Percentiles rank a stretch among this genome's conserved stretches.
These are phyloP conservation scores for Eumaeus atala DNA, from an alignment of 1,140 invertebrate genomes.

Conservation along the genomic window DNA sequence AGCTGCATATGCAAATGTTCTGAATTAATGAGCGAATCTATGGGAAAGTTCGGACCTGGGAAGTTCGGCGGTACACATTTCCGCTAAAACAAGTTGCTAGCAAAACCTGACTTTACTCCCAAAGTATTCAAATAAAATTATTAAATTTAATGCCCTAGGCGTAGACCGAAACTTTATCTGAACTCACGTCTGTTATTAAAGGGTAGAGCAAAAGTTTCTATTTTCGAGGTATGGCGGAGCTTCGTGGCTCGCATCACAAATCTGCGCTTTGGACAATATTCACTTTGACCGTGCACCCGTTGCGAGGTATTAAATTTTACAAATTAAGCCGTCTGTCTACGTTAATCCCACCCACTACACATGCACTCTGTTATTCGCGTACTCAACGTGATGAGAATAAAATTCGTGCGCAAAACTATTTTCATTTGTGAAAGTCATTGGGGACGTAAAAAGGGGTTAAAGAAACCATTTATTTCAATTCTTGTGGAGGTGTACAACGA, in stretches of 20 bases:
- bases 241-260: slow-evolving; percentile 54
- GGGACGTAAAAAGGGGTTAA: slow-evolving; percentile 4
- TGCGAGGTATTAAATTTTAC: slow-evolving; percentile 63
- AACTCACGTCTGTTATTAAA: slow-evolving; percentile 44
- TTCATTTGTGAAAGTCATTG: slow-evolving; percentile 3
- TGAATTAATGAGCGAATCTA: slow-evolving; percentile 30
- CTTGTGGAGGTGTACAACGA: background rate
- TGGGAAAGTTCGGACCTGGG: slow-evolving; percentile 38
- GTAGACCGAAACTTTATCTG: slow-evolving; percentile 15
- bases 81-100: slow-evolving; percentile 1
- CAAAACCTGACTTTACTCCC: background rate
- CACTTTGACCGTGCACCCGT: slow-evolving; percentile 54
- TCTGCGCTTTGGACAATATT: slow-evolving; percentile 60
- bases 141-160: background rate
- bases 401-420: slow-evolving; percentile 9
- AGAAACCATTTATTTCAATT: background rate
- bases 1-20: slow-evolving; percentile 57
- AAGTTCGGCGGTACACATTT: background rate
- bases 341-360: slow-evolving; percentile 3
- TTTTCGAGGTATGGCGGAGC: slow-evolving; percentile 46
- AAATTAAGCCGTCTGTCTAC: slow-evolving; percentile 40
- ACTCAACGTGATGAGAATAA: background rate
- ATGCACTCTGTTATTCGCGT: background rate
- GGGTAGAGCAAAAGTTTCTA: slow-evolving; percentile 66
- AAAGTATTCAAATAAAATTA: background rate